Conservation (phyloP, 2,797 vertebrate genomes). For the Anolis apletophallus region DNA sequence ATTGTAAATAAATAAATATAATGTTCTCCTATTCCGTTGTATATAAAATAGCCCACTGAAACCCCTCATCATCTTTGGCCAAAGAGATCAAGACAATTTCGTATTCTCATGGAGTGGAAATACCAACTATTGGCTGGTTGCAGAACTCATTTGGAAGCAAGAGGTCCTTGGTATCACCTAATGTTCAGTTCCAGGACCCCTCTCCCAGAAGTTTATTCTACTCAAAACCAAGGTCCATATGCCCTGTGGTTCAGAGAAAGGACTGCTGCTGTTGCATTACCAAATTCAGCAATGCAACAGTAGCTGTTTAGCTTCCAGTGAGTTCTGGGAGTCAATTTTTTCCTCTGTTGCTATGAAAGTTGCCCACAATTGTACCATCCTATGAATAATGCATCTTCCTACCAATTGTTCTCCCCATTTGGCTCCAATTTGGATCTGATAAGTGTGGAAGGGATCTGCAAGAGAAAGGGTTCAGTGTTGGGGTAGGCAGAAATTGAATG, state of each 20-base stretch:
- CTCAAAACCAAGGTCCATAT: background rate
- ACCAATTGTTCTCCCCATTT: background rate
- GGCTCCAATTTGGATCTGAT: too few species aligned
- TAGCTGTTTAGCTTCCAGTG: background rate
- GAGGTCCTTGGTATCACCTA: too few species aligned
- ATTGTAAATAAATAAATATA: background rate
- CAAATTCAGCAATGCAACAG: background rate
- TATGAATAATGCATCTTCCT: background rate
- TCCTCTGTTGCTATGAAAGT: background rate
- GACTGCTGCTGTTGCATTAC: too few species aligned
- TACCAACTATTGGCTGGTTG: background rate
- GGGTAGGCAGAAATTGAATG: background rate
- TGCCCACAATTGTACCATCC: background rate
- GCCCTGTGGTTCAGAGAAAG: background rate
- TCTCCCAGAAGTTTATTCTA: background rate
- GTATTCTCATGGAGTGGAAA: background rate
- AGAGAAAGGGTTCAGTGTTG: background rate
- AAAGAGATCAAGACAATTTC: background rate
- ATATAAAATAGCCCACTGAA: background rate
- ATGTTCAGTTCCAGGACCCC: too few species aligned
- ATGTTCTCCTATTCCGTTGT: background rate
- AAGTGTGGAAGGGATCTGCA: background rate
- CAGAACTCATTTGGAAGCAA: background rate
- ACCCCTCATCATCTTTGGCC: too few species aligned
- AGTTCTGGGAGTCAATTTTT: background rate